Evolutionary conservation across 1,140 invertebrate genomes (phyloP).

Genomic region (Wiebesia pumilae): DNA sequence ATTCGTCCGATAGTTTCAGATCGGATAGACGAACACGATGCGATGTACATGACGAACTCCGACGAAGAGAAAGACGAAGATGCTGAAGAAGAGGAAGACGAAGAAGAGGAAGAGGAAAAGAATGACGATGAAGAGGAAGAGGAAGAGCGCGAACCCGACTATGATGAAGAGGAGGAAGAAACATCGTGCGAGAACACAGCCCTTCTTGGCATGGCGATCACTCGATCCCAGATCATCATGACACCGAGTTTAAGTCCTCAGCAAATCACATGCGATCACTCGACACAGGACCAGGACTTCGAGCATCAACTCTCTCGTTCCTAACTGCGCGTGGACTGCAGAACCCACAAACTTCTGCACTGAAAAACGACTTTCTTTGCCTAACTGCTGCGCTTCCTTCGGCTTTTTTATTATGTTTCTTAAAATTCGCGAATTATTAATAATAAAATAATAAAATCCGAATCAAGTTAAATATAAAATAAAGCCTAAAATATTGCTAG

Average conservation of each 20-base stretch:
- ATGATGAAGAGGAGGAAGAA: constrained; percentile 64
- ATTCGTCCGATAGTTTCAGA: constrained; percentile 11
- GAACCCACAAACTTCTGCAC: background rate
- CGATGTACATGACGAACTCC: constrained; percentile 8
- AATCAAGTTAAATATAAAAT: background rate
- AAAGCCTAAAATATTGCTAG: background rate
- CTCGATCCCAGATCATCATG: constrained; percentile 62
- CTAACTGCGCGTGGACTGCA: constrained; percentile 48
- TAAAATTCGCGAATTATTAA: too few relatives aligned
- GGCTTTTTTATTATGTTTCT: background rate
- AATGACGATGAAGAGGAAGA: constrained; percentile 10
- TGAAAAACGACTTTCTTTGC: background rate
- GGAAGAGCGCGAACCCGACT: constrained; percentile 37
- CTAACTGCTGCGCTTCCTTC: background rate
- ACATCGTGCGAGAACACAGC: constrained; percentile 66
- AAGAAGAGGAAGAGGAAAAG: constrained; percentile 20
- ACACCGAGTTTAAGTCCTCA: constrained; percentile 60
- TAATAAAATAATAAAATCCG: too few relatives aligned
- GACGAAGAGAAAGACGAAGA: constrained; percentile 29
- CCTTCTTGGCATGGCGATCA: constrained; percentile 56
- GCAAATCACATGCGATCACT: constrained; percentile 48
- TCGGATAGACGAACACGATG: constrained; percentile 11
- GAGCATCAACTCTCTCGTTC: constrained; percentile 53
- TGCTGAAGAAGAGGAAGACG: constrained; percentile 20
- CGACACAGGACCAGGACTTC: constrained; percentile 54